Evolutionary conservation across 2,113 vertebrate genomes (phyloP).

Genomic region (Etheostoma cragini): DNA sequence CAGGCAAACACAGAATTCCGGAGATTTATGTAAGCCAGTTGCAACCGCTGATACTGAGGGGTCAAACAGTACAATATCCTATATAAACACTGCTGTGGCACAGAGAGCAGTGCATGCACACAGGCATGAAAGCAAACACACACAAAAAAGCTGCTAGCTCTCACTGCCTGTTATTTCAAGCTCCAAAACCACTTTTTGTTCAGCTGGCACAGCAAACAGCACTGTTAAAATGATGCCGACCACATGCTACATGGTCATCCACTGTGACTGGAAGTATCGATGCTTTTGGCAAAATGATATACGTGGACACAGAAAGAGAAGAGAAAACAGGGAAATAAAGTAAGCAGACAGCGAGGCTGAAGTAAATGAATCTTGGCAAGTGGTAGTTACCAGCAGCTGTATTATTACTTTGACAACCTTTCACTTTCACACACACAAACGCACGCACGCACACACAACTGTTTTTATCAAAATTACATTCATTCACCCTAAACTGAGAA

Average conservation of each 20-base stretch:
- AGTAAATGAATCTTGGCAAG: constrained; percentile 65
- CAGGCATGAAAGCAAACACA: constrained; percentile 27
- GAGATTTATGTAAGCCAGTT: constrained; percentile 11
- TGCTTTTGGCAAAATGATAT: constrained; percentile 56
- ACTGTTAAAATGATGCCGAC: constrained; percentile 32
- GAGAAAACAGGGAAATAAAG: constrained; percentile 37
- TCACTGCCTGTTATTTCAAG: constrained; percentile 33
- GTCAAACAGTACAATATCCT: constrained; percentile 29
- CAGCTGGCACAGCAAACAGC: constrained; percentile 21
- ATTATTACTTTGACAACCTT: constrained; percentile 49
- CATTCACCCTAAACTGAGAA: not conserved
- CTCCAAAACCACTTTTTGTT: not conserved
- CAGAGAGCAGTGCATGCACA: constrained; percentile 13
- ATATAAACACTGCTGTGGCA: constrained; percentile 1
- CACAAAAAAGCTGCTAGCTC: constrained; percentile 27
- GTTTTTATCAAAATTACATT: not conserved
- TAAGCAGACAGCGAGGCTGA: constrained; percentile 15
- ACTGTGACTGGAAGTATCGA: constrained; percentile 42
- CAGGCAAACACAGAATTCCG: not conserved
- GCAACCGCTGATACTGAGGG: constrained; percentile 15
- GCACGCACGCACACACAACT: not conserved
- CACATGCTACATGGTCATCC: constrained; percentile 31
- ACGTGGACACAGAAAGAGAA: constrained; percentile 26
- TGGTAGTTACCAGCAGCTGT: constrained; percentile 35
- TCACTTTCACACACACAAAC: not conserved